phyloP scores from a whole-genome alignment of 2,113 vertebrate genomes.

The Plecotus auritus region DNA sequence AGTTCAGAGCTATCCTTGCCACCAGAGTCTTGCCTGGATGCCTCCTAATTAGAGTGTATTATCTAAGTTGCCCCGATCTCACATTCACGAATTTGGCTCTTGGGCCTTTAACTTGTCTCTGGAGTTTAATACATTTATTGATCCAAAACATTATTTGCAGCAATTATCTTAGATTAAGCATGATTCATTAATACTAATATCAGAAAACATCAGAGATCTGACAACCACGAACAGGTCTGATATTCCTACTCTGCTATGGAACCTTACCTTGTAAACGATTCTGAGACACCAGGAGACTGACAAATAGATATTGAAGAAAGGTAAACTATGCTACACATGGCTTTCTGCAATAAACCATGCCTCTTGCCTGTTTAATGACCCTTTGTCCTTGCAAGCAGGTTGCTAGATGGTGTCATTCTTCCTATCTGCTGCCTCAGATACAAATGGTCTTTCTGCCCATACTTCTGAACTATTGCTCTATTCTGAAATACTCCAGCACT shows the following conservation, averaged over 20 bases:
- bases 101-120: background rate
- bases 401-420: background rate
- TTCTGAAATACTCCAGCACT: background rate
- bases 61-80: background rate
- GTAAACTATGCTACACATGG: background rate
- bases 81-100: background rate
- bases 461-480: background rate
- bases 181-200: background rate
- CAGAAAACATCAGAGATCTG: background rate
- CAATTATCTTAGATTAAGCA: background rate
- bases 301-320: background rate
- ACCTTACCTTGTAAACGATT: background rate
- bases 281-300: background rate
- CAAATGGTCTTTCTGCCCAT: background rate
- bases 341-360: background rate
- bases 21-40: background rate
- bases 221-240: background rate
- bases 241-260: background rate
- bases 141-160: background rate
- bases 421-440: background rate
- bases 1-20: background rate
- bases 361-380: background rate
- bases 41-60: background rate
- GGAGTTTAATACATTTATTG: background rate
- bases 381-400: background rate